These are phyloP conservation scores for Fukomys damarensis DNA, from an alignment of 2,113 vertebrate genomes.

Conservation along the genomic window DNA sequence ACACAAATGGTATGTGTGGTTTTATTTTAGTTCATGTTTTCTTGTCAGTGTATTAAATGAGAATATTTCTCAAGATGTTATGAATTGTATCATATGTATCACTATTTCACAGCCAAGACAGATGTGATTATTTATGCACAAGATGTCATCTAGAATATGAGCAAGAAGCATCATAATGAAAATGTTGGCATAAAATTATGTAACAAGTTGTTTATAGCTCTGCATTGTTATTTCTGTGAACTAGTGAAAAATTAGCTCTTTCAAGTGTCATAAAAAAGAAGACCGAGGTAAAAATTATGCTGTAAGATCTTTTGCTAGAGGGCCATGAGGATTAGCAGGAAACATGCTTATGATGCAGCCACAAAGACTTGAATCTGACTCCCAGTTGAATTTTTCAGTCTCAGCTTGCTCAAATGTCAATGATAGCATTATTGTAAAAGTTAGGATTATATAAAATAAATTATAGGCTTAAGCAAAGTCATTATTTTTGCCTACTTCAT, in stretches of 20 bases:
- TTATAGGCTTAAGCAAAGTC: background rate
- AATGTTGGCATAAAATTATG: conserved; percentile 63
- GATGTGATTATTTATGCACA: conserved; percentile 73
- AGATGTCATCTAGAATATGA: conserved; percentile 74
- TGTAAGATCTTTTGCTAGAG: background rate
- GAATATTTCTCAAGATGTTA: conserved; percentile 67
- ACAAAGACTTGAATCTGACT: background rate
- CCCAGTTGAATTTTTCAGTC: background rate
- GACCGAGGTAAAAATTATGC: background rate
- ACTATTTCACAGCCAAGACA: conserved; percentile 73
- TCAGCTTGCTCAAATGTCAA: background rate
- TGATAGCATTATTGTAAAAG: background rate
- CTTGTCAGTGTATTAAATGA: conserved; percentile 64
- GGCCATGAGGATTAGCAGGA: background rate
- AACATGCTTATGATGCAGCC: background rate
- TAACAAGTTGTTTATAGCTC: conserved; percentile 53
- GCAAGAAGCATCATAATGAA: conserved; percentile 65
- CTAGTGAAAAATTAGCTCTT: background rate
- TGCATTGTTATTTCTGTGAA: conserved; percentile 50
- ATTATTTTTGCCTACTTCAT: background rate
- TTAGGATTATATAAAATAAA: conserved; percentile 7
- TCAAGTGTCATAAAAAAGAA: conserved; percentile 43
- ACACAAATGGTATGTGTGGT: background rate
- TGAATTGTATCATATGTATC: conserved; percentile 64
- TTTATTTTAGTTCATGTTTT: conserved; percentile 72